Conservation (phyloP, 2,888 invertebrate genomes). For the Octonoba sinensis region DNA sequence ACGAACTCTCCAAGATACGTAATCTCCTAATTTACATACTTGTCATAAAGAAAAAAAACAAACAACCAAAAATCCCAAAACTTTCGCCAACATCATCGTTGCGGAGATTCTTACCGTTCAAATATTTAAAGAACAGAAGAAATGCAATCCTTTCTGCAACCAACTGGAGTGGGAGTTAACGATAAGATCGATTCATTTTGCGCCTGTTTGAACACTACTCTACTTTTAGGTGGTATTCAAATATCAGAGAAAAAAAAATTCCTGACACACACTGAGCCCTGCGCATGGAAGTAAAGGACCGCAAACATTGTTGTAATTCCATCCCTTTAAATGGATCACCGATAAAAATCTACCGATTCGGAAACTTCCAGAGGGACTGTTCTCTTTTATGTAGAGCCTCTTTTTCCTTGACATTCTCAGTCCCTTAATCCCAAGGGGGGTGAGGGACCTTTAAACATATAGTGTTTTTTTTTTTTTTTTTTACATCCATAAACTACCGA, state of each 20-base stretch:
- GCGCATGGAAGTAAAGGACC: constrained; percentile 28
- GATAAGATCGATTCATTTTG: constrained; percentile 49
- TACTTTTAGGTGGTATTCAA: not conserved
- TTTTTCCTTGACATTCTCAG: not conserved
- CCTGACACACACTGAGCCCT: not conserved
- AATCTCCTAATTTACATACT: too few relatives aligned
- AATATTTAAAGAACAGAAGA: too few relatives aligned
- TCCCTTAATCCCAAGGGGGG: constrained; percentile 31
- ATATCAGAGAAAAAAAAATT: too few relatives aligned
- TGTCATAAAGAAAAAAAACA: too few relatives aligned
- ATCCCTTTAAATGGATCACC: constrained; percentile 58
- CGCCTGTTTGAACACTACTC: constrained; percentile 17
- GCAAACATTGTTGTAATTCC: constrained; percentile 60
- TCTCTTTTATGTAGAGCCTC: constrained; percentile 1
- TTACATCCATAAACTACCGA: constrained; percentile 5
- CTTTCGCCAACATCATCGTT: too few relatives aligned
- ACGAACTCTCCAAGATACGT: too few relatives aligned
- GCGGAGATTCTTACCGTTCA: too few relatives aligned
- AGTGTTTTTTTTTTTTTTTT: too few relatives aligned
- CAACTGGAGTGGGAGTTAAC: not conserved
- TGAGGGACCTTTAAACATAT: not conserved
- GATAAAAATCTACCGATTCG: constrained; percentile 59
- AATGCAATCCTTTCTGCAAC: too few relatives aligned
- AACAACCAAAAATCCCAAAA: too few relatives aligned
- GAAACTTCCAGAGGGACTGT: constrained; percentile 49